Conservation (phyloP, 2,113 vertebrate species). For the Naja naja region DNA sequence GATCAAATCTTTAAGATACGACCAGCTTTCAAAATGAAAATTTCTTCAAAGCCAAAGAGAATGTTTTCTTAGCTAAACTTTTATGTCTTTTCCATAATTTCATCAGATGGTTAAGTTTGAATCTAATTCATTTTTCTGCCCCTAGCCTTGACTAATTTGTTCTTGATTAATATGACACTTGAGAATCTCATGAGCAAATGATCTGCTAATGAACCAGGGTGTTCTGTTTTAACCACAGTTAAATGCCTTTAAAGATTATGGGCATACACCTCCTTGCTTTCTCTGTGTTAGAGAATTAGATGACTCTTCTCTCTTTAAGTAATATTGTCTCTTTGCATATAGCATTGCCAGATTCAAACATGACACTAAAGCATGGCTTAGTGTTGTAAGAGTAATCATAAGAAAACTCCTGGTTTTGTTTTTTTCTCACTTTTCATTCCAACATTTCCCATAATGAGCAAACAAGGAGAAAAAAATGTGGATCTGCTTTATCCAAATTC, state of each 20-base stretch:
- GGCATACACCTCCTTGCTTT: neutral
- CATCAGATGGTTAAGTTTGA: conserved; percentile 28
- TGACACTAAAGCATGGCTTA: neutral
- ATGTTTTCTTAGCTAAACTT: neutral
- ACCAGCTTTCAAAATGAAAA: neutral
- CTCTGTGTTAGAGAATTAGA: neutral
- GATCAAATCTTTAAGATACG: neutral
- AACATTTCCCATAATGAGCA: neutral
- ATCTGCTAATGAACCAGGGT: conserved; percentile 38
- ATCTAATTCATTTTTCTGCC: conserved; percentile 32
- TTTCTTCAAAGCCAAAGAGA: neutral
- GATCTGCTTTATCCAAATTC: neutral
- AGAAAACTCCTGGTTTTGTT: neutral
- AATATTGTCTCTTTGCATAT: neutral
- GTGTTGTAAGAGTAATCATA: neutral
- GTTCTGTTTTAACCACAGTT: conserved; percentile 32
- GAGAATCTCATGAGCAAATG: conserved; percentile 36
- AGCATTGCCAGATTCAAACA: neutral
- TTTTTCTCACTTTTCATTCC: neutral
- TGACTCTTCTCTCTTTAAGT: neutral
- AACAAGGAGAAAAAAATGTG: neutral
- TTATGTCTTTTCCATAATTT: neutral
- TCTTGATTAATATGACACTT: conserved; percentile 47
- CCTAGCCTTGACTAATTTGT: conserved; percentile 32
- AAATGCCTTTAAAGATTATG: neutral